Percentiles rank a stretch among this genome's conserved stretches.
Evolutionary conservation across 2,797 vertebrate genomes (phyloP).

Genomic region (Hippopotamyrus pictus): DNA sequence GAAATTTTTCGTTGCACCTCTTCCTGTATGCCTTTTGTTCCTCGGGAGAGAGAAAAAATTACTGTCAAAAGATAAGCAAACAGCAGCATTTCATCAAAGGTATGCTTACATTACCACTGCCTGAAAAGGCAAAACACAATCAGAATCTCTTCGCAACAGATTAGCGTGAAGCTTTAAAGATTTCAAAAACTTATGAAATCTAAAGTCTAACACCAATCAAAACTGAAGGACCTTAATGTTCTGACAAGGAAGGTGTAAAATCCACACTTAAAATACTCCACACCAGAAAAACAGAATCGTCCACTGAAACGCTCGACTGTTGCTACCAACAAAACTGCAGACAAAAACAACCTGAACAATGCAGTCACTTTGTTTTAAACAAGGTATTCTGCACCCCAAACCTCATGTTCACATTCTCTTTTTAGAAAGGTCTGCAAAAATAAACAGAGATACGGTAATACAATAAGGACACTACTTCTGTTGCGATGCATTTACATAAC

Average conservation of each 20-base stretch:
- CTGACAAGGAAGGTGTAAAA: background rate
- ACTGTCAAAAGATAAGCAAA: background rate
- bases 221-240: background rate
- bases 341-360: background rate
- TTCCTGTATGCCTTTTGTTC: constrained; percentile 78
- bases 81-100: background rate
- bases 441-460: background rate
- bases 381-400: background rate
- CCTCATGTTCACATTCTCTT: background rate
- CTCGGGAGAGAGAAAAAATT: constrained; percentile 46
- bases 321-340: background rate
- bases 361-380: background rate
- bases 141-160: background rate
- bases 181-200: background rate
- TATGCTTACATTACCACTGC: background rate
- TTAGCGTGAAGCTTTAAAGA: background rate
- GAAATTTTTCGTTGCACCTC: constrained; percentile 93
- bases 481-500: background rate
- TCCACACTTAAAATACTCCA: background rate
- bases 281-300: background rate
- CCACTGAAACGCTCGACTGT: background rate
- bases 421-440: background rate
- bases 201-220: background rate
- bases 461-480: background rate
- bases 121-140: background rate